These are phyloP conservation scores for Phyllotis vaccarum DNA, from an alignment of 2,797 vertebrate species.

Conservation along the genomic window DNA sequence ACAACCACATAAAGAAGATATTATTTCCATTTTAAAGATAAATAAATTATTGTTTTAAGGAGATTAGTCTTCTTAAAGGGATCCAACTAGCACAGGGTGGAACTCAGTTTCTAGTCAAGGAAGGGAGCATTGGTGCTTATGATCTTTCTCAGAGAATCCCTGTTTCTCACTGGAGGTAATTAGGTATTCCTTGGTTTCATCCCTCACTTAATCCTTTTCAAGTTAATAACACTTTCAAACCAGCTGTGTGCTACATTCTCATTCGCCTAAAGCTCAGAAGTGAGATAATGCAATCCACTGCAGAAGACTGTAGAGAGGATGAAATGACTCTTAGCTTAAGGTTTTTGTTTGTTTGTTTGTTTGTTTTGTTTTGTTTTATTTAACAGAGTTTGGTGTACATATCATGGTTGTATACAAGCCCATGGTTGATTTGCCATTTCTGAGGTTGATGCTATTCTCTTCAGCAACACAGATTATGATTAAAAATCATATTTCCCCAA, in stretches of 20 bases:
- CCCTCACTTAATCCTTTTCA: conserved; percentile 37
- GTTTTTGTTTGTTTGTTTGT: too few relatives aligned
- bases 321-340: neutral
- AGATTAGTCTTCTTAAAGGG: conserved; percentile 6
- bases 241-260: neutral
- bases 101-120: neutral
- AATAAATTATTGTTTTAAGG: neutral
- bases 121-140: neutral
- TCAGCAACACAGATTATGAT: neutral
- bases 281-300: neutral
- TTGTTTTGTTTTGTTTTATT: too few relatives aligned
- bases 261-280: neutral
- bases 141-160: neutral
- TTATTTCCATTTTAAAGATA: conserved; percentile 18
- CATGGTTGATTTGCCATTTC: neutral
- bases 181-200: neutral
- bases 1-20: neutral
- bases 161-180: neutral
- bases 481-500: conserved; percentile 17
- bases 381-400: neutral
- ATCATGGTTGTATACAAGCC: neutral
- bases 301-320: neutral
- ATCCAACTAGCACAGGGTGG: neutral
- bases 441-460: neutral
- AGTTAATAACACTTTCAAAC: neutral